Conservation (phyloP, 2,888 invertebrate species). For the Lottia scabra region DNA sequence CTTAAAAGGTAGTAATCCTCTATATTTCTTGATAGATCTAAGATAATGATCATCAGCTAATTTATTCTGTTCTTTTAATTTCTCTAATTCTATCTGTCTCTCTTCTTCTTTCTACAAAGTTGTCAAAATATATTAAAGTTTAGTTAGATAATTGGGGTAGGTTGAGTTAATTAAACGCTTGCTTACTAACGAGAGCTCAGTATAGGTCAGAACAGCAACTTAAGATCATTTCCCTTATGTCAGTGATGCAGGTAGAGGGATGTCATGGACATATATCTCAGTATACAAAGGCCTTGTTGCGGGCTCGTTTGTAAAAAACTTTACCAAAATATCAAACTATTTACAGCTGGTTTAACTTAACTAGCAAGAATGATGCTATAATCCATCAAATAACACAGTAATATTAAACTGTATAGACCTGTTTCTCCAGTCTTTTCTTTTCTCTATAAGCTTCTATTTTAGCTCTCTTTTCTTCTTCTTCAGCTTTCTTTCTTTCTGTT, state of each 20-base stretch:
- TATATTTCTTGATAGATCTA: conserved; percentile 51
- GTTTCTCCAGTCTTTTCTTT: conserved; percentile 62
- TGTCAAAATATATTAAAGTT: too few relatives aligned
- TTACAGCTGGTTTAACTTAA: too few relatives aligned
- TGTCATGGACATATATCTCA: too few relatives aligned
- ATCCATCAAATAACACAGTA: conserved; percentile 2
- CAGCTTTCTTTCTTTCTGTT: conserved; percentile 48
- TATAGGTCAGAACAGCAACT: too few relatives aligned
- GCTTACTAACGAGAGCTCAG: too few relatives aligned
- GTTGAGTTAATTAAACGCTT: too few relatives aligned
- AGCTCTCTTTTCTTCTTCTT: conserved; percentile 58
- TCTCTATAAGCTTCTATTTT: conserved; percentile 51
- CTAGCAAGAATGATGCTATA: background rate
- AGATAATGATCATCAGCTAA: conserved; percentile 55
- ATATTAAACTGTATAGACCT: conserved; percentile 36
- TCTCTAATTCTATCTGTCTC: conserved; percentile 41
- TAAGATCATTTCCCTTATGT: too few relatives aligned
- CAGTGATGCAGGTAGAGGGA: too few relatives aligned
- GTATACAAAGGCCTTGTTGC: too few relatives aligned
- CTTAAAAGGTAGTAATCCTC: conserved; percentile 52
- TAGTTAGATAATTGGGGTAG: too few relatives aligned
- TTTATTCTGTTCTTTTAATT: conserved; percentile 39
- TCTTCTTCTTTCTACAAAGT: conserved; percentile 53
- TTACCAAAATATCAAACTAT: too few relatives aligned
- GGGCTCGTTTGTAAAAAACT: too few relatives aligned